phyloP scores from a whole-genome alignment of 2,797 vertebrate genomes.

The Chromis chromis region DNA sequence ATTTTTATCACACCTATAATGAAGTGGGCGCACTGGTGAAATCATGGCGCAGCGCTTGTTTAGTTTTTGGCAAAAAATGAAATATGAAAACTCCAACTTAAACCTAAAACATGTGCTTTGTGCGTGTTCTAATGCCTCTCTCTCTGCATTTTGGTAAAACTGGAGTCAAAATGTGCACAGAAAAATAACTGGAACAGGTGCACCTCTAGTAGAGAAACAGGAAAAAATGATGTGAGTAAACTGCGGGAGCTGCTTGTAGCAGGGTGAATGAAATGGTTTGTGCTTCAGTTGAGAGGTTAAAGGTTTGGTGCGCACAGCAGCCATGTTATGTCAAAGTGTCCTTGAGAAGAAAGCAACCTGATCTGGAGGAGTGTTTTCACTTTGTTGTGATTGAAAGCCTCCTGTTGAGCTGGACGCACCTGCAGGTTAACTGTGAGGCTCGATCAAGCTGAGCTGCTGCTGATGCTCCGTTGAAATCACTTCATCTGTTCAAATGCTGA shows the following conservation, averaged over 20 bases:
- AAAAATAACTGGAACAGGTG: not conserved
- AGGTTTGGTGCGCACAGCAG: not conserved
- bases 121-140: not conserved
- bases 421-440: conserved; percentile 27
- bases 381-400: not conserved
- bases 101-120: not conserved
- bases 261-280: not conserved
- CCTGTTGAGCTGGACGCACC: conserved; percentile 17
- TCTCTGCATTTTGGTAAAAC: not conserved
- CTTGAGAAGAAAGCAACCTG: not conserved
- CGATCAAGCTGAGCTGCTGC: conserved; percentile 6
- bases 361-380: not conserved
- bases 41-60: not conserved
- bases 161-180: not conserved
- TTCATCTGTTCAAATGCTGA: conserved; percentile 18
- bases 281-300: conserved; percentile 1
- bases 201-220: not conserved
- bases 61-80: not conserved
- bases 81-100: not conserved
- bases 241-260: not conserved
- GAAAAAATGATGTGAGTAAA: not conserved
- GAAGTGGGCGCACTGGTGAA: not conserved
- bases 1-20: not conserved
- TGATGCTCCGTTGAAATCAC: not conserved
- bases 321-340: conserved; percentile 12